Conservation (phyloP, 2,888 invertebrate genomes). For the Automeris io region DNA sequence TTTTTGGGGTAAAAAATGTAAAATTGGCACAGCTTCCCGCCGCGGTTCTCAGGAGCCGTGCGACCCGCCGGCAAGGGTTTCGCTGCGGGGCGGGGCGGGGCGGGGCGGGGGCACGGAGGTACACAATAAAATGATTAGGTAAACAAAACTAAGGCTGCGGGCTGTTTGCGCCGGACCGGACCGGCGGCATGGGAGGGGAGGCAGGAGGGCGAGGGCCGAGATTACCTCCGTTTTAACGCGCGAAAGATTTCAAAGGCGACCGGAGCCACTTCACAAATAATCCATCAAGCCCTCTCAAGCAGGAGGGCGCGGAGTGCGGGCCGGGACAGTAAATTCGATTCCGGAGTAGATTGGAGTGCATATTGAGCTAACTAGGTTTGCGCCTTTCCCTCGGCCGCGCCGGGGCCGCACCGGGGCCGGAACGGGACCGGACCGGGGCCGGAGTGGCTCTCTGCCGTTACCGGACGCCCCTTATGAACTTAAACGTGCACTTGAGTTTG, state of each 20-base stretch:
- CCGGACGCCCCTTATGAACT: background rate
- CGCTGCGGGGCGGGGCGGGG: conserved; percentile 18
- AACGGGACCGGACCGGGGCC: background rate
- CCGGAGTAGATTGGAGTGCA: conserved; percentile 66
- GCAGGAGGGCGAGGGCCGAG: conserved; percentile 37
- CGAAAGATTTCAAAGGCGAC: conserved; percentile 71
- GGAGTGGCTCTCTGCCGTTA: background rate
- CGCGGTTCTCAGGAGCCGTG: conserved; percentile 58
- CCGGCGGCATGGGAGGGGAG: conserved; percentile 18
- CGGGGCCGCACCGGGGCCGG: background rate
- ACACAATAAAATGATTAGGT: conserved; percentile 67
- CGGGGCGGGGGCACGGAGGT: conserved; percentile 24
- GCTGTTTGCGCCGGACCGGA: conserved; percentile 34
- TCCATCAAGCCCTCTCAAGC: conserved; percentile 66
- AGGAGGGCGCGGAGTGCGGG: conserved; percentile 25
- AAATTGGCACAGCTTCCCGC: conserved; percentile 68
- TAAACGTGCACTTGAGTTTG: background rate
- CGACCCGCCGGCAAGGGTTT: conserved; percentile 46
- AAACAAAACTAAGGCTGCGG: conserved; percentile 63
- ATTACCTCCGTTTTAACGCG: conserved; percentile 76
- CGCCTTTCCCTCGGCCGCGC: conserved; percentile 19
- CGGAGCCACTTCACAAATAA: conserved; percentile 72
- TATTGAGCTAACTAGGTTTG: conserved; percentile 65
- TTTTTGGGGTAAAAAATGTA: conserved; percentile 70
- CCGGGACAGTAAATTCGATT: conserved; percentile 55